These are phyloP conservation scores for Lepus oiostolus DNA, from an alignment of 2,797 vertebrate genomes.

Conservation along the genomic window DNA sequence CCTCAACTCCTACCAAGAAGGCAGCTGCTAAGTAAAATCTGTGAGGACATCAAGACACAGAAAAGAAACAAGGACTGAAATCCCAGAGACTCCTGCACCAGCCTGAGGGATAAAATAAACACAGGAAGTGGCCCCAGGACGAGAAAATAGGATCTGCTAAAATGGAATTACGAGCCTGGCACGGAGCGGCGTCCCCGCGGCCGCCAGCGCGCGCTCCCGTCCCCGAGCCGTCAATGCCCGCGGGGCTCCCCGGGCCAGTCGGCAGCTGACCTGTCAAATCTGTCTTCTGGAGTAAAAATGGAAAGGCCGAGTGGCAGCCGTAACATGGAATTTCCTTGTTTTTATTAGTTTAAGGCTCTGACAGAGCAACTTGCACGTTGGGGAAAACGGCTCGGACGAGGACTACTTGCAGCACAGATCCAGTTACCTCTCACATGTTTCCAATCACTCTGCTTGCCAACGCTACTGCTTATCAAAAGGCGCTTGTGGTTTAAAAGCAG, in stretches of 20 bases:
- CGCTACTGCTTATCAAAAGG: conserved; percentile 70
- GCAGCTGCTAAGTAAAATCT: neutral
- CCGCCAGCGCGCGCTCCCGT: neutral
- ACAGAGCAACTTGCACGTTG: conserved; percentile 75
- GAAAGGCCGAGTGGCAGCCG: conserved; percentile 77
- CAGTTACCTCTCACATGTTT: conserved; percentile 64
- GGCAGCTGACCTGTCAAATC: conserved; percentile 65
- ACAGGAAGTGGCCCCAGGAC: conserved; percentile 56
- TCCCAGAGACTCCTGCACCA: conserved; percentile 28
- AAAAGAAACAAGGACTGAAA: neutral
- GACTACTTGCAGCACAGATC: conserved; percentile 65
- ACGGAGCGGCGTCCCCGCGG: neutral
- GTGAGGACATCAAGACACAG: neutral
- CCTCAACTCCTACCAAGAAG: neutral
- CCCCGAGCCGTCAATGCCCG: neutral
- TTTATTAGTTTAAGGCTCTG: conserved; percentile 83
- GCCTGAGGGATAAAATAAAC: conserved; percentile 58
- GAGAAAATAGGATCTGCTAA: conserved; percentile 70
- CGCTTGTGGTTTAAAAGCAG: conserved; percentile 50
- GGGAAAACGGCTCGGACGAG: conserved; percentile 79
- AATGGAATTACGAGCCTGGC: conserved; percentile 71
- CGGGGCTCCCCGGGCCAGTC: conserved; percentile 61
- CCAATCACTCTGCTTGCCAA: conserved; percentile 73
- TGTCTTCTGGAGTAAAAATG: conserved; percentile 71
- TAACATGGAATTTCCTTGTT: conserved; percentile 82